phyloP scores from a whole-genome alignment of 2,797 vertebrate genomes.

The Alosa sapidissima region DNA sequence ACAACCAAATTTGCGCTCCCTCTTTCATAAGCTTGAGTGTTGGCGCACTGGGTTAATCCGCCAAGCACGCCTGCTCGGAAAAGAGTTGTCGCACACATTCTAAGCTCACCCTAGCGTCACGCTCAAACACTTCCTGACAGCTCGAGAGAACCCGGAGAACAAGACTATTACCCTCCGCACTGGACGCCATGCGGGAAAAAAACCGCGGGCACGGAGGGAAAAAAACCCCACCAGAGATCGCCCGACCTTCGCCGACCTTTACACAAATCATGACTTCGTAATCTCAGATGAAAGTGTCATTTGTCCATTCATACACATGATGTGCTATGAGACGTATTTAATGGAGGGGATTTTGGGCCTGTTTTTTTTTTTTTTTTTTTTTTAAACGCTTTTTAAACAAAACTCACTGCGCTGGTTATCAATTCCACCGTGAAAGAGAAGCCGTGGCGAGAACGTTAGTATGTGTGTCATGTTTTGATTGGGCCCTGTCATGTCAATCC shows the following conservation, averaged over 20 bases:
- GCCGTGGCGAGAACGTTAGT: neutral
- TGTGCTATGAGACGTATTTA: neutral
- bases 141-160: neutral
- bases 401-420: neutral
- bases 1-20: neutral
- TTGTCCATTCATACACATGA: neutral
- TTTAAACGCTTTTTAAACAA: neutral
- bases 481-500: neutral
- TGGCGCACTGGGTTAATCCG: neutral
- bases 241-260: neutral
- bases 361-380: neutral
- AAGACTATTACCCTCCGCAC: neutral
- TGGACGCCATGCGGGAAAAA: neutral
- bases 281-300: neutral
- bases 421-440: neutral
- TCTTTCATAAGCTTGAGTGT: neutral
- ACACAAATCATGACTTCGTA: neutral
- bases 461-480: constrained; percentile 21
- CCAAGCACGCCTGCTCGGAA: neutral
- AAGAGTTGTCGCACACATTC: neutral
- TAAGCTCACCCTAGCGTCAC: neutral
- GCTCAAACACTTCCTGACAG: constrained; percentile 20
- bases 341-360: neutral
- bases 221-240: neutral
- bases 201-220: neutral